Conservation (phyloP, 2,888 invertebrate genomes). For the Melieria crassipennis region DNA sequence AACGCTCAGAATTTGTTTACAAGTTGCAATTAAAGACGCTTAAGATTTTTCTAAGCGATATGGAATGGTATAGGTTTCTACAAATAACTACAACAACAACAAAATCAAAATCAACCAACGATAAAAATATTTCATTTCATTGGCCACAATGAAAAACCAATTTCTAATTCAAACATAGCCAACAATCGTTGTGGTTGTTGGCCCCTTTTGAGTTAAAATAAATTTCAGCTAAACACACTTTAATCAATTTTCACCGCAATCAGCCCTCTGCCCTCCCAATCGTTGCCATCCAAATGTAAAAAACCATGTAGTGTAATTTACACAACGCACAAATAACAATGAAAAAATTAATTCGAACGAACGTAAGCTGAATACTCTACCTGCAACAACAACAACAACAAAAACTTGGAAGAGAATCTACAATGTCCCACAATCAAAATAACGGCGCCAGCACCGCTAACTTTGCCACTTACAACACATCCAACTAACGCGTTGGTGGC, state of each 20-base stretch:
- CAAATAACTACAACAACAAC: too few relatives aligned
- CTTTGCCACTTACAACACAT: background rate
- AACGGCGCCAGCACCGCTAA: background rate
- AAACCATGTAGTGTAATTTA: slow-evolving; percentile 36
- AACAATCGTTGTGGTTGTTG: too few relatives aligned
- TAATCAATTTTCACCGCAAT: slow-evolving; percentile 30
- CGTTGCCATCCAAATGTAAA: slow-evolving; percentile 34
- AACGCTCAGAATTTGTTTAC: too few relatives aligned
- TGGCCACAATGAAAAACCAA: too few relatives aligned
- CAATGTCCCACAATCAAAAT: background rate
- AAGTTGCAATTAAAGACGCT: too few relatives aligned
- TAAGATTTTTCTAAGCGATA: too few relatives aligned
- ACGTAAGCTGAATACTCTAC: slow-evolving; percentile 34
- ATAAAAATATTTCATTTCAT: too few relatives aligned
- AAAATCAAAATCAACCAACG: too few relatives aligned
- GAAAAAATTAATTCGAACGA: background rate
- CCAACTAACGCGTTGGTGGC: slow-evolving; percentile 6
- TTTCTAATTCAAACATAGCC: too few relatives aligned
- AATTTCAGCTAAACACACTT: slow-evolving; percentile 16
- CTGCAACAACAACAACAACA: slow-evolving; percentile 4
- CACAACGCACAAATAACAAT: slow-evolving; percentile 22
- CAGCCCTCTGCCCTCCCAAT: slow-evolving; percentile 29
- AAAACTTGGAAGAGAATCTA: background rate
- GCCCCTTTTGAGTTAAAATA: background rate
- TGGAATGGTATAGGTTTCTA: too few relatives aligned